Evolutionary conservation across 2,113 vertebrate genomes (phyloP).

Genomic region (Saimiri boliviensis): DNA sequence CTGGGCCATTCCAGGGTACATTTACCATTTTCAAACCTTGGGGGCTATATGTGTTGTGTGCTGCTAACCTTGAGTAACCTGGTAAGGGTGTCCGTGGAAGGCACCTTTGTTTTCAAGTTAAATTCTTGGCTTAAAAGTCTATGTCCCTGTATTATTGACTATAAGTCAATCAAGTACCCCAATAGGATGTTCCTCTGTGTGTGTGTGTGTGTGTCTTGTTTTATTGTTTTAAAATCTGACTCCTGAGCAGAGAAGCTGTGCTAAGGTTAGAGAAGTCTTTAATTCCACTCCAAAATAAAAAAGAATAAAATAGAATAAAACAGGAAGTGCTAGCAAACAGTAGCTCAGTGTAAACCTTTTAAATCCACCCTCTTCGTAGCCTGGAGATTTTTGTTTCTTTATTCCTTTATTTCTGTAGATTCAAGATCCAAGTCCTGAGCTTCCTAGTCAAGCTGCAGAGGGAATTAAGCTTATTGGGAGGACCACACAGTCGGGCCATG

Average conservation of each 20-base stretch:
- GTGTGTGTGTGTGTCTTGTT: not conserved
- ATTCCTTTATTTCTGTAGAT: conserved; percentile 5
- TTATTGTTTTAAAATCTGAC: conserved; percentile 26
- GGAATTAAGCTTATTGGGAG: not conserved
- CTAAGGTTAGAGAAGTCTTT: conserved; percentile 15
- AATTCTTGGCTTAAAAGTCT: not conserved
- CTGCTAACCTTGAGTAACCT: not conserved
- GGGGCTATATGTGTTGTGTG: not conserved
- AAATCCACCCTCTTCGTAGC: not conserved
- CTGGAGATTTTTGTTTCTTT: conserved; percentile 32
- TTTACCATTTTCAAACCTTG: not conserved
- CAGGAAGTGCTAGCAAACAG: not conserved
- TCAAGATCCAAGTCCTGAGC: not conserved
- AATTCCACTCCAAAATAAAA: not conserved
- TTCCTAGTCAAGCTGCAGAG: not conserved
- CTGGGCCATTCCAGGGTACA: not conserved
- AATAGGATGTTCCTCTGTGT: not conserved
- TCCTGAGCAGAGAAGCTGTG: not conserved
- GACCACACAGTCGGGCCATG: not conserved
- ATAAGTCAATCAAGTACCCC: not conserved
- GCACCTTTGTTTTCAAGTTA: conserved; percentile 33
- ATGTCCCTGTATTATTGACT: not conserved
- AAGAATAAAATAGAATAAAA: not conserved
- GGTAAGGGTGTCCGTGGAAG: not conserved
- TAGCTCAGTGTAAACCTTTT: not conserved